Evolutionary conservation across 2,113 vertebrate genomes (phyloP).

Genomic region (Bos taurus): DNA sequence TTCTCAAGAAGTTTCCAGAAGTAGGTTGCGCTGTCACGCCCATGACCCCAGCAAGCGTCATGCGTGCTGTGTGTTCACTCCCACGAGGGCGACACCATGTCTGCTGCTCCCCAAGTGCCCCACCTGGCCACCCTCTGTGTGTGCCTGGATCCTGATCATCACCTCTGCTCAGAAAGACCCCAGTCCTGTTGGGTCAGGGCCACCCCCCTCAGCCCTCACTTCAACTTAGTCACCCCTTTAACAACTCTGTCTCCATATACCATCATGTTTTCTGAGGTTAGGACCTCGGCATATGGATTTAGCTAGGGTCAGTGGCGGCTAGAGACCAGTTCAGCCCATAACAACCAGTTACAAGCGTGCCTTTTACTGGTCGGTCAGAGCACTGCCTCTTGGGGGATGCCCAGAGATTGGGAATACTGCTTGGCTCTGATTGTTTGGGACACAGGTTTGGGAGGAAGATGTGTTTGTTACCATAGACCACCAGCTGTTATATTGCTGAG

Average conservation of each 20-base stretch:
- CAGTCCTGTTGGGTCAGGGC: too few relatives aligned
- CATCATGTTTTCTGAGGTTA: background rate
- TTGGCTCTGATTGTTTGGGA: background rate
- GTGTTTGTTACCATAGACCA: background rate
- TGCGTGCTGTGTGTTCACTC: background rate
- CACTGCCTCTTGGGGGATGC: background rate
- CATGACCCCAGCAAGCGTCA: background rate
- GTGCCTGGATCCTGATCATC: background rate
- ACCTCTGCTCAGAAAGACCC: background rate
- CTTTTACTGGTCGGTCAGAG: background rate
- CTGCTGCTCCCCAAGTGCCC: background rate
- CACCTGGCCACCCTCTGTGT: background rate
- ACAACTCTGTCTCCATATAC: background rate
- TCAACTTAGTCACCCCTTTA: background rate
- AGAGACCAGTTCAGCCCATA: background rate
- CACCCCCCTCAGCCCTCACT: background rate
- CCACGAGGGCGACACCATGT: accelerated
- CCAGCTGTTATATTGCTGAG: background rate
- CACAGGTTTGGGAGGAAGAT: background rate
- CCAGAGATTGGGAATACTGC: too few relatives aligned
- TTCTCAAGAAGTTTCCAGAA: background rate
- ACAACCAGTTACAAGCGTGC: background rate
- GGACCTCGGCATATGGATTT: background rate
- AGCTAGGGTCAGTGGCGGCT: background rate
- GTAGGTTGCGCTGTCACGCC: background rate